These are phyloP conservation scores for Trachelipus rathkii DNA, from an alignment of 1,140 invertebrate genomes.

Conservation along the genomic window DNA sequence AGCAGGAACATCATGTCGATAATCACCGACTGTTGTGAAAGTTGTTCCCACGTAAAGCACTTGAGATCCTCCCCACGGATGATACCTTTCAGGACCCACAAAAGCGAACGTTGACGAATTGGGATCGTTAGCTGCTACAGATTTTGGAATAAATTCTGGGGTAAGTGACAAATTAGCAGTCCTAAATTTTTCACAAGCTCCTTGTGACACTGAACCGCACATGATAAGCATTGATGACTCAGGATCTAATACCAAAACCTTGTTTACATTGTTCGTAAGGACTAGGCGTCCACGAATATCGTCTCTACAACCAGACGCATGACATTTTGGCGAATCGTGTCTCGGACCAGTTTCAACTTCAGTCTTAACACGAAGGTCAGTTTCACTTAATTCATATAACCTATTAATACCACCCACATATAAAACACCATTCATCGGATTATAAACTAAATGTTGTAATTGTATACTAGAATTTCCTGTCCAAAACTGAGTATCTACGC, in stretches of 20 bases:
- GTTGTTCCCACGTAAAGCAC: slow-evolving; percentile 92
- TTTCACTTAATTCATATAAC: slow-evolving; percentile 70
- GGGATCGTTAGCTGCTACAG: slow-evolving; percentile 61
- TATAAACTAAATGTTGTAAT: slow-evolving; percentile 60
- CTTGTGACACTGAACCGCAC: slow-evolving; percentile 82
- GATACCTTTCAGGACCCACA: slow-evolving; percentile 84
- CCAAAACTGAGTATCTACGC: slow-evolving; percentile 47
- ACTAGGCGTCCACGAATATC: slow-evolving; percentile 59
- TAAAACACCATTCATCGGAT: slow-evolving; percentile 59
- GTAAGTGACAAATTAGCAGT: slow-evolving; percentile 71
- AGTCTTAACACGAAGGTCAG: slow-evolving; percentile 66
- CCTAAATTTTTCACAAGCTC: slow-evolving; percentile 80
- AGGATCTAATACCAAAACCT: slow-evolving; percentile 82
- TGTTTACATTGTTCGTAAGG: slow-evolving; percentile 81
- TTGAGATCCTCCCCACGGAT: slow-evolving; percentile 67
- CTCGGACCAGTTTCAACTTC: slow-evolving; percentile 68
- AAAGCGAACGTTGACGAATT: slow-evolving; percentile 88
- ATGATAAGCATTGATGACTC: slow-evolving; percentile 72
- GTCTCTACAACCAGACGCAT: slow-evolving; percentile 70
- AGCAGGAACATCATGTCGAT: slow-evolving; percentile 88
- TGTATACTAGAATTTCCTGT: slow-evolving; percentile 50
- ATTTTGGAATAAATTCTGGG: slow-evolving; percentile 62
- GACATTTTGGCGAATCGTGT: slow-evolving; percentile 79
- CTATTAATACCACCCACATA: slow-evolving; percentile 80
- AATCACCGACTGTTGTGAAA: slow-evolving; percentile 86